Evolutionary conservation across 2,113 vertebrate species (phyloP), one percentile per base, ranked within the genome.

Genomic region (Pluvialis apricaria): DNA sequence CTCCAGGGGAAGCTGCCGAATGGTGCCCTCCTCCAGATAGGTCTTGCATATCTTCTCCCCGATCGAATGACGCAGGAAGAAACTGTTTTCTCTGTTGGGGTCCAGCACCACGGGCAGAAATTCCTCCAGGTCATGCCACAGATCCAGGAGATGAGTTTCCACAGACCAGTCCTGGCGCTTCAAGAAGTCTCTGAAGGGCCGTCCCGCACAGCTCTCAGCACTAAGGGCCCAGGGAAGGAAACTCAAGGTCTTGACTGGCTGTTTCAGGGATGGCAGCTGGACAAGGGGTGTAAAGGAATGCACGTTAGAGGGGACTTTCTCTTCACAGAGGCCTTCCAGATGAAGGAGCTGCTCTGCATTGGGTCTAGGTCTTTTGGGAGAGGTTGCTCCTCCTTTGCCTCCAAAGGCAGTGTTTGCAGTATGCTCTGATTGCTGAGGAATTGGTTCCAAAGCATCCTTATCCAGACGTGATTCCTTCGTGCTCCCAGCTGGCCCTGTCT

Each of bases 101-200:
- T 44, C 93, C 83, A 97, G 85, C n/a, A 92, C 94, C 47, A 97
- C 90, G 0, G 92, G 82, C 61, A 98, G 90, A 79, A 97, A 98
- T 44, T 97, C 95, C 72, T 97, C 93, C 57, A 98, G 93, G 60
- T 98, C 97, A 1, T 98, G 97, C 97, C 98, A 98, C 45, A 98
- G 94, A 36, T 97, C 97, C 76, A 98, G 86, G 68, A 98, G 97
- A 58, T 13, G 73, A 57, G 91, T 77, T 38, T 94, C 96, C 45
- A 86, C 1, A 13, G 94, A 60, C 38, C 38, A 31, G 42, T 86
- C 70, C 49, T n/a, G 79, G 51, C 15, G 26, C 82, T 92, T 88
- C 65, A 98, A 64, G 91, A 98, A 89, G 31, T 82, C 49, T 22
- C 96, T 92, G 92, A 98, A 98, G 34, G 98, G 98, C 7, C 13